Evolutionary conservation across 2,113 vertebrate species (phyloP), one percentile per base, ranked within the genome.

Genomic region (Phaethon lepturus): DNA sequence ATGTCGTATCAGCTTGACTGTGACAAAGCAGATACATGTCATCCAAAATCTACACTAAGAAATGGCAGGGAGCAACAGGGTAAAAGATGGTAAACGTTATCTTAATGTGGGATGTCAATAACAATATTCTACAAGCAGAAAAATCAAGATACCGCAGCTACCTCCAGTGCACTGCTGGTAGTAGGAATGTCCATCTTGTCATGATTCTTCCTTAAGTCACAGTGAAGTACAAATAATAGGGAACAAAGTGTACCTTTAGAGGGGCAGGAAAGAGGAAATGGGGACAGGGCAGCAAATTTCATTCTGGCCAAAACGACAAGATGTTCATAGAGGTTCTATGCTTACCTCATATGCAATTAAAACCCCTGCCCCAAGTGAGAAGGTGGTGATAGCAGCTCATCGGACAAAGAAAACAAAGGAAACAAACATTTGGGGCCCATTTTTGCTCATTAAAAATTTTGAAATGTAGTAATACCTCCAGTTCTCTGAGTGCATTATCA

Each of bases 401-500:
- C 1, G 7, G 28, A 74, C 60, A 83, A 77, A 79, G 44, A 56
- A 66, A 64, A 33, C 5, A 59, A 76, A 29, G 12, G 13, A 77
- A 81, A 68, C 29, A 73, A 77, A 68, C 31, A 67, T 31, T 35
- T 69, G 13, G 23, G 52, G 8, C 5, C 29, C 26, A 29, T 5
- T 80, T 83, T 71, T 62, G 59, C 81, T 79, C 14, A 15, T 8
- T 55, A 58, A 3, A 82, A 35, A 5, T 29, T 84, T 5, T 35
- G 16, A 88, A 62, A 52, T 17, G 11, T 4, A 67, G n/a, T 56
- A 72, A 42, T 98, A 99, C 99, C 99, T 99, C 99, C 23, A 99
- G 98, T 93, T 99, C 99, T 86, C 99, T 98, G 87, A 99, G 98
- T 74, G 99, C 99, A 4, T 99, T 99, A 96, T 99, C 99, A 97